These are phyloP conservation scores for Pomacea canaliculata DNA, from an alignment of 2,888 invertebrate species.

Conservation along the genomic window DNA sequence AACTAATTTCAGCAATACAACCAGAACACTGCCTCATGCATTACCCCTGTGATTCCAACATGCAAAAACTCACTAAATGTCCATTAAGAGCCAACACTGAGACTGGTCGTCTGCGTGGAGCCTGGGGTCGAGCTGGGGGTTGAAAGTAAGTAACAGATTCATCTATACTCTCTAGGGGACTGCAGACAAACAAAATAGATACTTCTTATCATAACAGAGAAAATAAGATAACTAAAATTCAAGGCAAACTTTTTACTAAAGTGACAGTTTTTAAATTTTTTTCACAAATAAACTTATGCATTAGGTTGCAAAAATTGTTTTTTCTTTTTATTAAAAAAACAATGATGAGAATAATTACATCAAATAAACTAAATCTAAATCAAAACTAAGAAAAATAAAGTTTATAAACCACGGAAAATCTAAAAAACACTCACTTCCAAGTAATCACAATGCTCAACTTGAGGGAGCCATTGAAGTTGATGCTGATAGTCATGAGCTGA, in stretches of 20 bases:
- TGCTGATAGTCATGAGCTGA: slow-evolving; percentile 75
- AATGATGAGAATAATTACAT: background rate
- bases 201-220: no score
- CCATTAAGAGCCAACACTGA: slow-evolving; percentile 59
- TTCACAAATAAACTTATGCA: no score
- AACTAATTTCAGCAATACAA: no score
- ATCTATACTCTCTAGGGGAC: slow-evolving; percentile 69
- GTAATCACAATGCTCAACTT: slow-evolving; percentile 74
- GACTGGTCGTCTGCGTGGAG: slow-evolving; percentile 53
- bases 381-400: background rate
- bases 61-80: slow-evolving; percentile 48
- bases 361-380: background rate
- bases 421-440: slow-evolving; percentile 72
- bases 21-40: no score
- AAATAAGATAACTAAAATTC: no score
- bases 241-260: no score
- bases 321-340: background rate
- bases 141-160: slow-evolving; percentile 61
- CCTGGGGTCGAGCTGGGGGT: slow-evolving; percentile 42
- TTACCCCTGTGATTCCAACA: no score
- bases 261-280: no score
- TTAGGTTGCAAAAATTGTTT: background rate
- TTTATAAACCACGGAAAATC: background rate
- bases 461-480: slow-evolving; percentile 74
- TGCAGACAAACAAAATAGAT: slow-evolving; percentile 38